Evolutionary conservation across 2,113 vertebrate genomes (phyloP), one percentile per base, ranked within the genome.

Genomic region (Romanogobio albipinnatus): DNA sequence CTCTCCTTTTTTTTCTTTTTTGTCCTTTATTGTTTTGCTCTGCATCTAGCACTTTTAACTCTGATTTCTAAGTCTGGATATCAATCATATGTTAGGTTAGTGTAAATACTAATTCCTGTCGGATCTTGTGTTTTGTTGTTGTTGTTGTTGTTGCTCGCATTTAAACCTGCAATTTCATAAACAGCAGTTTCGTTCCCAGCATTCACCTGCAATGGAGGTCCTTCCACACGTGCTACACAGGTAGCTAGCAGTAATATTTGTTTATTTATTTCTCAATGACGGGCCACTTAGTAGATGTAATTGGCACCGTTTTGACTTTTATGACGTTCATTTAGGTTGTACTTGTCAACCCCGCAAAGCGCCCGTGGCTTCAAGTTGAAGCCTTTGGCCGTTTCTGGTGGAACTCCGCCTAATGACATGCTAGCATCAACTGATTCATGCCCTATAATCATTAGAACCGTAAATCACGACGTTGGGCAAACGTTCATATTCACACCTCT

Each of bases 241-340:
- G 87, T 86, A 53, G 39, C 29, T 47, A 73, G 51, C 78, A 79
- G 64, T 80, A 43, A 56, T 53, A 85, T 85, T 71, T 92, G 90
- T 94, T 94, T 92, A 88, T 94, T 83, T 89, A 86, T 88, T 90
- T 91, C 87, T 81, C 91, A 90, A 89, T 93, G 91, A 94, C 89
- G 88, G 92, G 92, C 84, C 93, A 93, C 92, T 95, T 94, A 93
- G 92, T 82, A 90, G 89, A 91, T 94, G 95, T 94, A 95, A 95
- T 95, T 95, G 93, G 92, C 94, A 95, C 94, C 93, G 94, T 95
- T 95, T 94, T 93, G 92, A 95, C 92, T 95, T 95, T 96, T 95
- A 96, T 95, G 93, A 93, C 92, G 92, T 87, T 90, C 88, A 93
- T 95, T 95, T 94, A 94, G 93, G 94, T 93, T 92, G 91, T 93